Evolutionary conservation across 2,888 invertebrate genomes (phyloP).

Genomic region (Stenurella melanura): DNA sequence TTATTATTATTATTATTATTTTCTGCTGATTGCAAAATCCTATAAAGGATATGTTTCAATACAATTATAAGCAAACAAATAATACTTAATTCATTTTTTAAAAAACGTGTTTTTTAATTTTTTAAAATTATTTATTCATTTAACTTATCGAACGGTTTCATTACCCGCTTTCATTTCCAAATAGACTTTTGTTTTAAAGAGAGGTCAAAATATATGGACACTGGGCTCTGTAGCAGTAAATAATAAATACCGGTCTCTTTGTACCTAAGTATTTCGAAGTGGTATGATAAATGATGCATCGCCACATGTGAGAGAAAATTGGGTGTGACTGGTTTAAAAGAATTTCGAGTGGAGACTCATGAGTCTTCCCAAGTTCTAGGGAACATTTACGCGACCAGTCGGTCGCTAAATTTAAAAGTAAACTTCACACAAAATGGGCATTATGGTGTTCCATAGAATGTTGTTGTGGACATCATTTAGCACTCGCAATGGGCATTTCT

Average conservation of each 20-base stretch:
- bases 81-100: no score
- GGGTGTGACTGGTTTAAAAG: conserved; percentile 1
- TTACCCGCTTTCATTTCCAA: no score
- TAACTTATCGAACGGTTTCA: no score
- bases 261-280: not conserved
- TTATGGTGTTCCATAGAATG: conserved; percentile 22
- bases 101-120: no score
- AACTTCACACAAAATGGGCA: conserved; percentile 3
- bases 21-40: no score
- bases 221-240: not conserved
- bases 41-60: no score
- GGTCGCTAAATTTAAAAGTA: not conserved
- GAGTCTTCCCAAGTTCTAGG: not conserved
- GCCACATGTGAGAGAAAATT: conserved; percentile 4
- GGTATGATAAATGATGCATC: conserved; percentile 2
- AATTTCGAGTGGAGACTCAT: not conserved
- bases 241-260: conserved; percentile 4
- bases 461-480: conserved; percentile 16
- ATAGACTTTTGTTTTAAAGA: no score
- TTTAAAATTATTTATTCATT: no score
- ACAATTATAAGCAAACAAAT: no score
- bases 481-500: conserved; percentile 24
- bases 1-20: no score
- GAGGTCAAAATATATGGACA: no score
- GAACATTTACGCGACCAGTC: not conserved